A percentile compares a stretch with the other conserved stretches of the same genome.
phyloP scores from a whole-genome alignment of 2,888 invertebrate species.

The Andrena praecox region DNA sequence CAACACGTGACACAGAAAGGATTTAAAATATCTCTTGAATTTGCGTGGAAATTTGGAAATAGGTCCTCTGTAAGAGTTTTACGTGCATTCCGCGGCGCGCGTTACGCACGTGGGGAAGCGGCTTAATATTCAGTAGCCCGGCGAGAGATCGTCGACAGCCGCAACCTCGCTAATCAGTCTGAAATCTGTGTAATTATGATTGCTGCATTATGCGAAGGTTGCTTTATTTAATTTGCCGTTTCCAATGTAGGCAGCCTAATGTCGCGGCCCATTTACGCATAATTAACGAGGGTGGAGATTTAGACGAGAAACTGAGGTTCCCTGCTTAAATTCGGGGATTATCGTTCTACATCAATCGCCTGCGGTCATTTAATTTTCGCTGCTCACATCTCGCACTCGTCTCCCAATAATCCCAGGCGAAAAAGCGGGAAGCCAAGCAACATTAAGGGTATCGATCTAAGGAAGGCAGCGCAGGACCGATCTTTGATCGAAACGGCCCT shows the following conservation, averaged over 20 bases:
- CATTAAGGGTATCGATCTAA: conserved; percentile 1
- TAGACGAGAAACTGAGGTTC: not conserved
- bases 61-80: too few relatives aligned
- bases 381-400: not conserved
- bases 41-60: not conserved
- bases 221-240: conserved; percentile 20
- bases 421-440: not conserved
- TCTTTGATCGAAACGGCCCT: conserved; percentile 18
- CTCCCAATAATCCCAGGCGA: too few relatives aligned
- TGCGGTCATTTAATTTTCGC: too few relatives aligned
- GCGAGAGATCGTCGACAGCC: not conserved
- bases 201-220: not conserved
- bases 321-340: not conserved
- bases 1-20: too few relatives aligned
- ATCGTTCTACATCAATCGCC: too few relatives aligned
- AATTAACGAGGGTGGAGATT: not conserved
- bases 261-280: not conserved
- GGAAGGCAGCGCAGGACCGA: not conserved
- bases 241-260: not conserved
- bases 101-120: not conserved
- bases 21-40: too few relatives aligned
- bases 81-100: too few relatives aligned
- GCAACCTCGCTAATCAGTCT: conserved; percentile 9
- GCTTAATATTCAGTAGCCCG: conserved; percentile 1
- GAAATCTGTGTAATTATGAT: conserved; percentile 30